Conservation (phyloP, 2,797 vertebrate genomes). For the Apogon talboti region DNA sequence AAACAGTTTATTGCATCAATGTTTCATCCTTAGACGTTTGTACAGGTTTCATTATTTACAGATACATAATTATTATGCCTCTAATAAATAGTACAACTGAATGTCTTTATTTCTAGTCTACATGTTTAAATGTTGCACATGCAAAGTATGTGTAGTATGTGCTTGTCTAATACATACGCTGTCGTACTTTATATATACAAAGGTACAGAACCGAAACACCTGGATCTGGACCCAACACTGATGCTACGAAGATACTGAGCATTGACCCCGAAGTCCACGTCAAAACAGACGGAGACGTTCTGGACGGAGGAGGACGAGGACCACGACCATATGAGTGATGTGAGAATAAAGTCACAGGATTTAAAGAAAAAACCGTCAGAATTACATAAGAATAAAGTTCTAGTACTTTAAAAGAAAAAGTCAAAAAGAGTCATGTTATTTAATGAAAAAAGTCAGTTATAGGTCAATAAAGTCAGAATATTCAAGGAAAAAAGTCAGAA, state of each 20-base stretch:
- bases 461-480: too few relatives aligned
- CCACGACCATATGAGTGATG: too few relatives aligned
- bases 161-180: slow-evolving; percentile 72
- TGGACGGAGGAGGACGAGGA: slow-evolving; percentile 1
- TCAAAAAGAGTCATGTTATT: too few relatives aligned
- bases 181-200: slow-evolving; percentile 71
- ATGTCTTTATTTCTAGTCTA: slow-evolving; percentile 71
- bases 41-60: slow-evolving; percentile 95
- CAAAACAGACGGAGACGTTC: slow-evolving; percentile 24
- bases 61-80: slow-evolving; percentile 67
- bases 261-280: slow-evolving; percentile 32
- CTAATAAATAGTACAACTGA: slow-evolving; percentile 77
- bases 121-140: slow-evolving; percentile 85
- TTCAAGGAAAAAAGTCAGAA: too few relatives aligned
- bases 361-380: too few relatives aligned
- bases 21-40: slow-evolving; percentile 88
- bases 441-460: too few relatives aligned
- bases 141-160: slow-evolving; percentile 82
- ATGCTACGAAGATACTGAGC: slow-evolving; percentile 64
- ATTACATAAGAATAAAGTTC: too few relatives aligned
- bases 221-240: slow-evolving; percentile 47
- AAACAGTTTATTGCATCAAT: slow-evolving; percentile 92
- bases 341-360: too few relatives aligned
- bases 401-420: too few relatives aligned
- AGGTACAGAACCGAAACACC: slow-evolving; percentile 54